phyloP scores from a whole-genome alignment of 1,140 invertebrate genomes.

The Hycleus cichorii region DNA sequence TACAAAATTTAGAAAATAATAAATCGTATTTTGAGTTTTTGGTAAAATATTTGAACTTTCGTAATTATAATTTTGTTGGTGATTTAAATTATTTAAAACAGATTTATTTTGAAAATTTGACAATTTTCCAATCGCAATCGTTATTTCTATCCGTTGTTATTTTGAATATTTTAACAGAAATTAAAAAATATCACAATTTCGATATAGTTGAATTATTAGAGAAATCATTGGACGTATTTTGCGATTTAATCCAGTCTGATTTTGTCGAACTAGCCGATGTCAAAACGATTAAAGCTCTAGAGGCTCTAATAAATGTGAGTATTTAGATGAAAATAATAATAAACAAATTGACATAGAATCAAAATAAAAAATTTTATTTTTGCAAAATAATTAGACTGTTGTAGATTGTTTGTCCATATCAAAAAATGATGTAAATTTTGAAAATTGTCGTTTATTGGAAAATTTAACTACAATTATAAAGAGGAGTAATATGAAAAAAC shows the following conservation, averaged over 20 bases:
- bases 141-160: slow-evolving; percentile 2
- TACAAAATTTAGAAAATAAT: slow-evolving; percentile 3
- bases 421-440: not conserved
- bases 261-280: not conserved
- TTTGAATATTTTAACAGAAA: slow-evolving; percentile 1
- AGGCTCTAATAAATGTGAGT: slow-evolving; percentile 26
- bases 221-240: not conserved
- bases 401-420: slow-evolving; percentile 11
- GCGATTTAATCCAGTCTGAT: slow-evolving; percentile 1
- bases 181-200: not conserved
- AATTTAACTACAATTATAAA: slow-evolving; percentile 20
- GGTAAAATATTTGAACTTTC: too few relatives aligned
- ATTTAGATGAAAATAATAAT: not conserved
- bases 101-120: too few relatives aligned
- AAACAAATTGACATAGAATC: not conserved
- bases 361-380: not conserved
- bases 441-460: slow-evolving; percentile 6
- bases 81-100: too few relatives aligned
- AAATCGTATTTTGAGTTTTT: not conserved
- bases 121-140: too few relatives aligned
- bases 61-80: too few relatives aligned
- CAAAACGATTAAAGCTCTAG: slow-evolving; percentile 17
- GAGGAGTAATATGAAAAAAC: slow-evolving; percentile 24
- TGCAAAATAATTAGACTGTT: not conserved
- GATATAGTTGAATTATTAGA: not conserved